Conservation (phyloP, 2,113 vertebrate species). For the Petrocephalus zakoni region DNA sequence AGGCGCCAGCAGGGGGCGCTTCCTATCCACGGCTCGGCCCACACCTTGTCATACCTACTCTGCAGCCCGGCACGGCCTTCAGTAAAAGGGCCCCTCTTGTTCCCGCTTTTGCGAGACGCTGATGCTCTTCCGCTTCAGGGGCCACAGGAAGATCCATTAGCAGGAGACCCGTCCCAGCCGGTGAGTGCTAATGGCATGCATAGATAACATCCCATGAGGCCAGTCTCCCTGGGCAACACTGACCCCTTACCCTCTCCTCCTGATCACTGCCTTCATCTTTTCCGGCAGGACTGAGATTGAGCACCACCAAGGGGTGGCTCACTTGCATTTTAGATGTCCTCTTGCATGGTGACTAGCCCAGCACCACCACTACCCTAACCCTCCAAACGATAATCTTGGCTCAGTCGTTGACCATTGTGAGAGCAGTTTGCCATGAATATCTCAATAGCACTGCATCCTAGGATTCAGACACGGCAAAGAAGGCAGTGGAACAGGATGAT, state of each 20-base stretch:
- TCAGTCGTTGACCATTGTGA: background rate
- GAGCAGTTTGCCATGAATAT: slow-evolving; percentile 7
- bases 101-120: background rate
- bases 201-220: slow-evolving; percentile 5
- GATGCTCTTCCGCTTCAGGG: background rate
- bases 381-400: background rate
- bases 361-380: background rate
- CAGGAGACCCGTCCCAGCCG: background rate
- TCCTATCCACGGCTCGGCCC: background rate
- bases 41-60: slow-evolving; percentile 24
- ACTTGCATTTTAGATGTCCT: background rate
- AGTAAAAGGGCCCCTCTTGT: slow-evolving; percentile 39
- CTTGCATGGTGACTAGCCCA: background rate
- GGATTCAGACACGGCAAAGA: background rate
- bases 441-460: slow-evolving; percentile 19
- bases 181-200: slow-evolving; percentile 8
- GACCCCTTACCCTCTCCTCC: background rate
- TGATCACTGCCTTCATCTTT: background rate
- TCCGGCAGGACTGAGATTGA: background rate
- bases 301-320: background rate
- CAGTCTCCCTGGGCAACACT: background rate
- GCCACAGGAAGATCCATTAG: background rate
- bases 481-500: background rate
- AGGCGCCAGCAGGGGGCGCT: background rate
- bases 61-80: slow-evolving; percentile 47